phyloP scores from a whole-genome alignment of 2,888 invertebrate species.

The Calliphora vomitoria region DNA sequence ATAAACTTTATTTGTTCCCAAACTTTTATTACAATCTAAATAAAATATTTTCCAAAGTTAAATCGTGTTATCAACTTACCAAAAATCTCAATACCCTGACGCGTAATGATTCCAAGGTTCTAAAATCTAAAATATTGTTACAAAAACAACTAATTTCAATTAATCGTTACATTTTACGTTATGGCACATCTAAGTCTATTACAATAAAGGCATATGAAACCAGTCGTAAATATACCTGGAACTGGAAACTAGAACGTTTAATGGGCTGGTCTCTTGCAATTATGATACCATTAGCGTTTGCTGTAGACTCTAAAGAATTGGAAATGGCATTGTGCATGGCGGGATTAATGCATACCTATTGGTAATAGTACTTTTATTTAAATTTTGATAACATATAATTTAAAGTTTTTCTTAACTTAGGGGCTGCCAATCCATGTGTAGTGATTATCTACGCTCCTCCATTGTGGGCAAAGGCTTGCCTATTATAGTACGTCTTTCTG shows the following conservation, averaged over 20 bases:
- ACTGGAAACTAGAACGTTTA: slow-evolving; percentile 62
- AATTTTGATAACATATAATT: neutral
- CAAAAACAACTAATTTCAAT: neutral
- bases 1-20: neutral
- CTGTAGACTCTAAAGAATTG: slow-evolving; percentile 51
- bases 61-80: neutral
- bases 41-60: neutral
- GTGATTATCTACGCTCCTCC: slow-evolving; percentile 63
- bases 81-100: neutral
- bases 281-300: slow-evolving; percentile 53
- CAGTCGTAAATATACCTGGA: slow-evolving; percentile 50
- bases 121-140: neutral
- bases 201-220: slow-evolving; percentile 60
- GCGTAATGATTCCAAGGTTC: neutral
- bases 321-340: slow-evolving; percentile 40
- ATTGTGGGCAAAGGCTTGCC: slow-evolving; percentile 64
- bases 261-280: slow-evolving; percentile 40
- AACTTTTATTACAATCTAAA: neutral
- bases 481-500: slow-evolving; percentile 12
- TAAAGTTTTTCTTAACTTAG: slow-evolving; percentile 12
- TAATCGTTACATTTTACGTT: neutral
- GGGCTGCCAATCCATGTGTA: slow-evolving; percentile 67
- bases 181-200: neutral
- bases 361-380: slow-evolving; percentile 17
- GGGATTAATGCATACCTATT: slow-evolving; percentile 55